Percentiles rank a stretch among this genome's conserved stretches.
These are phyloP conservation scores for Centrocercus urophasianus DNA, from an alignment of 2,113 vertebrate species.

Conservation along the genomic window DNA sequence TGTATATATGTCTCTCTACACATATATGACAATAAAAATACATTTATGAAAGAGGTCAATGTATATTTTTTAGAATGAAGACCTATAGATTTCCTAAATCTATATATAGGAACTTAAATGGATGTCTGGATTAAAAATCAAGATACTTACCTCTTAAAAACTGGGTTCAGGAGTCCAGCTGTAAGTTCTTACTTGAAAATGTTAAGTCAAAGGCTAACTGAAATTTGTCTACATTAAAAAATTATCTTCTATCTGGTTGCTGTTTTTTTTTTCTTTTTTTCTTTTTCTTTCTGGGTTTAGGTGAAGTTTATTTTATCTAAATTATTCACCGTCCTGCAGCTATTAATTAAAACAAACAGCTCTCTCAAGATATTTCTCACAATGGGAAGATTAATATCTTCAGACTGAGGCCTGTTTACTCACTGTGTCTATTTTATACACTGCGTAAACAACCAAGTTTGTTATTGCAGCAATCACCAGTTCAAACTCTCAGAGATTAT, in stretches of 20 bases:
- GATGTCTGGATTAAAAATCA: neutral
- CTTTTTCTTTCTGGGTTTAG: neutral
- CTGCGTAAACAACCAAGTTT: conserved; percentile 45
- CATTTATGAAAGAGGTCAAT: neutral
- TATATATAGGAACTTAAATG: neutral
- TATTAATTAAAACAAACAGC: conserved; percentile 69
- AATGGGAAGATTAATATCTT: conserved; percentile 63
- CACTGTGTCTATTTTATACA: conserved; percentile 43
- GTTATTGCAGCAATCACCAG: conserved; percentile 56
- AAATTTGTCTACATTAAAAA: neutral
- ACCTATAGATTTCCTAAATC: neutral
- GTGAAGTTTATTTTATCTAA: conserved; percentile 19
- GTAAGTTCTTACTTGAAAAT: neutral
- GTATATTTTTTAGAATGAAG: neutral
- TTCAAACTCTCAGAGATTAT: neutral
- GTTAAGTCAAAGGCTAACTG: neutral
- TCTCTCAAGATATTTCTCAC: conserved; percentile 52
- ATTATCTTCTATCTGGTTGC: neutral
- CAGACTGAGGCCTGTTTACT: conserved; percentile 53
- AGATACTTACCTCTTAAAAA: neutral
- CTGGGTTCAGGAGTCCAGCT: neutral
- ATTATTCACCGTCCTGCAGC: conserved; percentile 54
- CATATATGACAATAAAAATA: neutral
- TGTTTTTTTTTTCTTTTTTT: neutral
- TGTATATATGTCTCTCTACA: neutral